A percentile compares a stretch with the other conserved stretches of the same genome.
phyloP scores from a whole-genome alignment of 2,113 vertebrate genomes.

The Catagonus wagneri region DNA sequence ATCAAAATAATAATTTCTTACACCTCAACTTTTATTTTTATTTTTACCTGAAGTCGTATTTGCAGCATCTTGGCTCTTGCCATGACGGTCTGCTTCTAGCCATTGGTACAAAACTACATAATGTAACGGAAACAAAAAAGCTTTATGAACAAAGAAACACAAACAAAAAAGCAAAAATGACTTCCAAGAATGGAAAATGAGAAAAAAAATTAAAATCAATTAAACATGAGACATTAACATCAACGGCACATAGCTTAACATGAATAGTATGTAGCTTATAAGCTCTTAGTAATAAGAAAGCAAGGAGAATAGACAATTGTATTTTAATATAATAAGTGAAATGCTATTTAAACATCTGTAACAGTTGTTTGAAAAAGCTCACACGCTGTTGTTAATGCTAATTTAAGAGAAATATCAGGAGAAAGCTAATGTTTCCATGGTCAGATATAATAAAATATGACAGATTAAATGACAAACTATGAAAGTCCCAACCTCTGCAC shows the following conservation, averaged over 20 bases:
- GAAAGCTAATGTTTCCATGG: constrained; percentile 7
- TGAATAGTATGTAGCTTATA: neutral
- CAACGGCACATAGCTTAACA: constrained; percentile 58
- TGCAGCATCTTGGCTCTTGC: constrained; percentile 92
- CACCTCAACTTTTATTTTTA: constrained; percentile 75
- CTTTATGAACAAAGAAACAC: constrained; percentile 86
- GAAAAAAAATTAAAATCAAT: constrained; percentile 70
- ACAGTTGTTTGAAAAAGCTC: constrained; percentile 35
- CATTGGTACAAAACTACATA: constrained; percentile 96
- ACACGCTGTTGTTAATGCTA: constrained; percentile 29
- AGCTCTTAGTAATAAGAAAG: constrained; percentile 48
- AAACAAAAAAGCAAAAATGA: constrained; percentile 64
- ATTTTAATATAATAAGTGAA: constrained; percentile 49
- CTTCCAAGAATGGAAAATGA: constrained; percentile 75
- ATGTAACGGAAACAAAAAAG: constrained; percentile 90
- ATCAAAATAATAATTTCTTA: constrained; percentile 73
- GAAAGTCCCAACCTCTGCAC: neutral
- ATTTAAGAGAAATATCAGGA: constrained; percentile 20
- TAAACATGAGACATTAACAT: constrained; percentile 53
- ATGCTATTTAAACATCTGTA: constrained; percentile 21
- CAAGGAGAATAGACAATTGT: constrained; percentile 23
- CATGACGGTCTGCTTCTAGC: constrained; percentile 96
- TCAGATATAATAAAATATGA: neutral
- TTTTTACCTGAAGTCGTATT: constrained; percentile 93
- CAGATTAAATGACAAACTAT: neutral